Base-by-base conservation (phyloP, 2,888 invertebrate genomes). In the Amphipyra berbera region DNA sequence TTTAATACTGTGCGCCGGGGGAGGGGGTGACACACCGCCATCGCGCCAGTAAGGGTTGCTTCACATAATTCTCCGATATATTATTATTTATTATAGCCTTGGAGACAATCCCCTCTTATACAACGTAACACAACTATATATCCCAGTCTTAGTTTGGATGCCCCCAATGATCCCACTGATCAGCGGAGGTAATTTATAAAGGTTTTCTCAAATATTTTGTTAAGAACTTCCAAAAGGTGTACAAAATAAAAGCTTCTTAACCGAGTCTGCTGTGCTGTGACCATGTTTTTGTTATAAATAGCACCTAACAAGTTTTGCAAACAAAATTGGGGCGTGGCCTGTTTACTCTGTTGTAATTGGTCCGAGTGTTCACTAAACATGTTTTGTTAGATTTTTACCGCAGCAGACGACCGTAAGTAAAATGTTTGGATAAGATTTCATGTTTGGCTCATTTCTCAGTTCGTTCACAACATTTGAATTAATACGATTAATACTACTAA, bases 51-150 rank as follows among this genome's bases (percentile, higher is more conserved):
- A 66, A 73, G 88, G 88, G 85, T 85, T 86, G 84, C 80, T 80
- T 79, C 83, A 82, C 84, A 83, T 81, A 84, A 87, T 88, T 87
- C 86, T 82, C 81, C 78, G 81, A 82, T 85, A 82, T 87, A 85
- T 87, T 86, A 83, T 85, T 89, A 90, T 89, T 89, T 90, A 90
- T 87, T 87, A 86, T 82, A 82, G 85, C 82, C 83, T 86, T 81
- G 78, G 85, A 85, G 85, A 87, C 84, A 85, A 87, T 85, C 84
- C 87, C 86, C 74, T 77, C 76, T 73, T 83, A 83, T 80, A 83
- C 79, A 82, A 76, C 80, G 82, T 78, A 82, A 83, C 82, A 82
- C 81, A 82, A 79, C 82, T 82, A 75, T 77, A 71, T 70, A 81
- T 82, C 77, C 73, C 74, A 55, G 79, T 67, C 78, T 78, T 77